phyloP scores from a whole-genome alignment of 2,888 invertebrate genomes.

The Venusia cambrica region DNA sequence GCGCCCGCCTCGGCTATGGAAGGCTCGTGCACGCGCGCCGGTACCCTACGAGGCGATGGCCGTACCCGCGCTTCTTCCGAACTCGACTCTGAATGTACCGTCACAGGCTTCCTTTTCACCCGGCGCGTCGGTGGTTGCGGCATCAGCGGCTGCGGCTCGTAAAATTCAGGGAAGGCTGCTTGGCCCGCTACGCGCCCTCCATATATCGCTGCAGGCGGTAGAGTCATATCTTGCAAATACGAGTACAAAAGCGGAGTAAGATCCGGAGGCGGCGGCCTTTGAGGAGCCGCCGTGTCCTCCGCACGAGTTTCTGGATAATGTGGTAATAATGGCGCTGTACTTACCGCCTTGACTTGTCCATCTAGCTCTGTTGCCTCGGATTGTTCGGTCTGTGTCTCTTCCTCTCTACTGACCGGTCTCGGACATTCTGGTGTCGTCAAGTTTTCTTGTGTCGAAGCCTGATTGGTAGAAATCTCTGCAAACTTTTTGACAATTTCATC shows the following conservation, averaged over 20 bases:
- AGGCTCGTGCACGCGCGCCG: constrained; percentile 79
- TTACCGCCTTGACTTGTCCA: constrained; percentile 28
- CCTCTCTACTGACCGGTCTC: constrained; percentile 59
- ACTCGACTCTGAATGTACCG: constrained; percentile 71
- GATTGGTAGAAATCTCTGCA: constrained; percentile 64
- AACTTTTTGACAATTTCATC: constrained; percentile 83
- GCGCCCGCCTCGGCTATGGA: constrained; percentile 85
- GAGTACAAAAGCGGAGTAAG: constrained; percentile 72
- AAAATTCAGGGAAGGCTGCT: constrained; percentile 47
- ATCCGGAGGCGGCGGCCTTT: constrained; percentile 73
- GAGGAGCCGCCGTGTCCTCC: constrained; percentile 57
- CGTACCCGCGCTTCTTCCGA: constrained; percentile 75
- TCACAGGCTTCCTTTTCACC: constrained; percentile 63
- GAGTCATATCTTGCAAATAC: constrained; percentile 77
- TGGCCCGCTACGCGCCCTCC: constrained; percentile 46
- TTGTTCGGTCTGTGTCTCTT: constrained; percentile 67
- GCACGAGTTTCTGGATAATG: constrained; percentile 33
- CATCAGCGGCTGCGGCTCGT: constrained; percentile 55
- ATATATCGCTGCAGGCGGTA: constrained; percentile 72
- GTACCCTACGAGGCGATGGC: constrained; percentile 60
- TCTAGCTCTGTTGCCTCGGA: constrained; percentile 31
- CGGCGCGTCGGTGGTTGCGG: constrained; percentile 73
- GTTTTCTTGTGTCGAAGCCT: constrained; percentile 31
- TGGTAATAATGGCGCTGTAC: constrained; percentile 33
- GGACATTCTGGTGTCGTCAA: constrained; percentile 34